Base-by-base conservation (phyloP, 2,888 invertebrate genomes). In the Chrysodeixis includens region DNA sequence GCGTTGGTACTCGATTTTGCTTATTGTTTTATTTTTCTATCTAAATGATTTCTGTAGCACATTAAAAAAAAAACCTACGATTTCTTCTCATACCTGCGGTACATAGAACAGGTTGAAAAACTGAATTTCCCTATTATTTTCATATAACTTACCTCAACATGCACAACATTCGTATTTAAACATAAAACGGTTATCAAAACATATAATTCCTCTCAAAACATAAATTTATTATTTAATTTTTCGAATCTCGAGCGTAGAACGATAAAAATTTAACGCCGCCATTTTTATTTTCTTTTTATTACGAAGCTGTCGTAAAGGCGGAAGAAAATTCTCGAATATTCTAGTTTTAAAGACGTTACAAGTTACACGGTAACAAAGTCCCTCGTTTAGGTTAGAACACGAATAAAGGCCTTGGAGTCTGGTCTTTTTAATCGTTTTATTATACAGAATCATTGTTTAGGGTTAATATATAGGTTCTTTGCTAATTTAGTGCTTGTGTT, bases 201-300 rank as follows among this genome's bases (percentile, higher is more conserved):
- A 68, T 62, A 65, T 58, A 67, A 71, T 56, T 46, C 56, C 26
- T 67, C 58, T 40, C 52, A 57, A 74, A 65, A 69, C 67, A 69
- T 74, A 76, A 79, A 82, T 46, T 71, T 82, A 76, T 79, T 74
- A 76, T 81, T 76, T 74, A 71, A 79, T 82, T 79, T 79, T 71
- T 60, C 46, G 69, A 76, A 70, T 77, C 72, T 57, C 69, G 56
- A 66, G 56, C 64, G 59, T 44, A 57, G 35, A 56, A 62, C 54
- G 22, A 74, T 82, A 82, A 82, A 81, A 75, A 62, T 69, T 79
- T 82, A 79, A 76, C 53, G 55, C 59, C 70, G 22, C 18, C 59
- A 66, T 69, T 79, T 82, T 82, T 80, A 77, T 76, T 71, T 62
- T 51, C 60, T 26, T 73, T 81, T 82, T 82, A 81, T 71, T 77